Evolutionary conservation across 2,113 vertebrate genomes (phyloP), one percentile per base, ranked within the genome.

Genomic region (Chroicocephalus ridibundus): DNA sequence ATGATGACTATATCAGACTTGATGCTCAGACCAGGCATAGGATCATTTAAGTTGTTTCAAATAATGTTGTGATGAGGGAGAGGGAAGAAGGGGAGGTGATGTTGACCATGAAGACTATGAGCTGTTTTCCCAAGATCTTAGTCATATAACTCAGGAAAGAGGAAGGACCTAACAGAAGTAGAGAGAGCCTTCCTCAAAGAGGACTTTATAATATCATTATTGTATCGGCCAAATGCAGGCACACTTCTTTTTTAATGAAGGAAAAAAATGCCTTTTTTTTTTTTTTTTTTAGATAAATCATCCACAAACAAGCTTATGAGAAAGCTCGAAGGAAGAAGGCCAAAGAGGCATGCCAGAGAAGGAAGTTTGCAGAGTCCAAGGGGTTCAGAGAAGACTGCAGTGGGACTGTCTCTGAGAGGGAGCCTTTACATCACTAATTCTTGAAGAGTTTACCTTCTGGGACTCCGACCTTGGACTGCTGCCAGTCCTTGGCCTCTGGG

Each of bases 271-370:
- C 12, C 8, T 7, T 31, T 38, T 34, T 38, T 32, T 61, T 36
- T 36, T 66, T 82, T 54, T 36, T 82, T 54, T 65, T 76, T 76
- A 94, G 72, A 77, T 94, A 96, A 96, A 77, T 91, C 62, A 85
- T 77, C 52, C 20, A 82, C 70, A 77, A 57, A 65, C 34, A 65
- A 95, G 42, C 46, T 82, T 85, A 92, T 93, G 91, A 90, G 93
- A 90, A 92, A 94, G 91, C 47, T 40, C 80, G 74, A 69, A 76
- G 77, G 70, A 93, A 72, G 74, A 84, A 87, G 38, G 80, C 86
- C 78, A 87, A 90, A 75, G 66, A 95, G 78, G 66, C 81, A 80
- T 94, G 95, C 89, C 91, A 90, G 91, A 80, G 89, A 77, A 96
- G 91, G 89, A 87, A 91, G 84, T 81, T 32, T 61, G 46, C 19